phyloP scores from a whole-genome alignment of 1,140 invertebrate species.

The Cheumatopsyche charites region DNA sequence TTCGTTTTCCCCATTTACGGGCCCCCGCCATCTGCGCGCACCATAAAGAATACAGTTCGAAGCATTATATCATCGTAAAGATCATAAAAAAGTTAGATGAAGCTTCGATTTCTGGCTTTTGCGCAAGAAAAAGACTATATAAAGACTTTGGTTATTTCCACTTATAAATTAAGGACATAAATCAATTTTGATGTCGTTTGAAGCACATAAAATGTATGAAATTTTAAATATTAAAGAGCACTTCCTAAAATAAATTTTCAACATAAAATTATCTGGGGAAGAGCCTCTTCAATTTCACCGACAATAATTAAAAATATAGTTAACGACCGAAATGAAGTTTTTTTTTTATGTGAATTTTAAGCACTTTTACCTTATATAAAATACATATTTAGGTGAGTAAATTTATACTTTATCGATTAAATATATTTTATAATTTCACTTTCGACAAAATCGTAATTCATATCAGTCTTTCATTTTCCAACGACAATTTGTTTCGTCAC shows the following conservation, averaged over 20 bases:
- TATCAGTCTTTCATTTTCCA: neutral
- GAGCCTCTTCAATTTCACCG: too few species aligned
- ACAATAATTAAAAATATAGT: too few species aligned
- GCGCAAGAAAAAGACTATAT: conserved; percentile 25
- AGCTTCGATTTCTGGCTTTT: conserved; percentile 41
- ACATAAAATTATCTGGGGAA: neutral
- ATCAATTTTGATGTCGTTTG: conserved; percentile 28
- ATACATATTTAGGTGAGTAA: too few species aligned
- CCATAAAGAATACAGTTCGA: conserved; percentile 45
- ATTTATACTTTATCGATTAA: too few species aligned
- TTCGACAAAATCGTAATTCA: neutral
- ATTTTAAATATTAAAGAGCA: neutral
- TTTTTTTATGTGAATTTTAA: too few species aligned
- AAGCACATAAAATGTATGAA: conserved; percentile 17
- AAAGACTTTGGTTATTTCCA: conserved; percentile 32
- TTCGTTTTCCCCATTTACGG: conserved; percentile 41
- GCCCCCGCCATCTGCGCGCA: conserved; percentile 40
- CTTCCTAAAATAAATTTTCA: conserved; percentile 3
- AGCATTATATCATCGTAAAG: conserved; percentile 48
- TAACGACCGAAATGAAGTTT: too few species aligned
- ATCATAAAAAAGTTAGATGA: conserved; percentile 45
- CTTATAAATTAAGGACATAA: conserved; percentile 36
- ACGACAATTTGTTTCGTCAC: conserved; percentile 28
- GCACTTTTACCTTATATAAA: too few species aligned
- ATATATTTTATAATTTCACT: too few species aligned